Base-by-base conservation (phyloP, 2,113 vertebrate species). In the Falcunculus frontatus region DNA sequence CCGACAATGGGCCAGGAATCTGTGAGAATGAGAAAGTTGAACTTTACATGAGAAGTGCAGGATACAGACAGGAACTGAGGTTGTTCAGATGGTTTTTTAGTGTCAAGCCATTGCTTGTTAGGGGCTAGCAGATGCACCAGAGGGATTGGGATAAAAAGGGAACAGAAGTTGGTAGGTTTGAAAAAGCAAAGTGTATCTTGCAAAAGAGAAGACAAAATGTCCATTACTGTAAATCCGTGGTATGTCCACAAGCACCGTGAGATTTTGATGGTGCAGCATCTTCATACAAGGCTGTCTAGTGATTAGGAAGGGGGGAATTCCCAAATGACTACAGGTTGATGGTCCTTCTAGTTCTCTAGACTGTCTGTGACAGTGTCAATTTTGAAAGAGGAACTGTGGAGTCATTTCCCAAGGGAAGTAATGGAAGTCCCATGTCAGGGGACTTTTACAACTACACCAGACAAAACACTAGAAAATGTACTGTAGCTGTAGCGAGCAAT, bases 401-500 rank as follows among this genome's bases (percentile, higher is more conserved):
- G 76, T 33, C 50, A 32, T 42, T 92, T 90, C 92, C 92, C 92
- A 84, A 76, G 86, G 62, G 96, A 94, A 76, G 65, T 1, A 12
- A 52, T 84, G 29, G 76, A 92, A 92, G 84, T 87, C 95, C 86
- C 27, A 6, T 75, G 46, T 95, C 96, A 92, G 53, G 84, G 69
- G 44, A 96, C 96, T 96, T 87, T 84, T 87, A 69, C 95, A 96
- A 79, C 88, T 73, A 93, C 60, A 89, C 64, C 93, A 96, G 90
- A 94, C 83, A 95, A 94, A 96, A 95, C 92, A 82, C 73, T 89
- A 65, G 88, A 78, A 96, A 96, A 96, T 93, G 69, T 79, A 82
- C 93, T 90, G 69, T 90, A 91, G 83, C 90, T 90, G 73, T 94
- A 96, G 73, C 1, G 0, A 93, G 73, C 88, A 96, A 95, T 95